These are phyloP conservation scores for Portunus trituberculatus DNA, from an alignment of 1,140 invertebrate species.

Conservation along the genomic window DNA sequence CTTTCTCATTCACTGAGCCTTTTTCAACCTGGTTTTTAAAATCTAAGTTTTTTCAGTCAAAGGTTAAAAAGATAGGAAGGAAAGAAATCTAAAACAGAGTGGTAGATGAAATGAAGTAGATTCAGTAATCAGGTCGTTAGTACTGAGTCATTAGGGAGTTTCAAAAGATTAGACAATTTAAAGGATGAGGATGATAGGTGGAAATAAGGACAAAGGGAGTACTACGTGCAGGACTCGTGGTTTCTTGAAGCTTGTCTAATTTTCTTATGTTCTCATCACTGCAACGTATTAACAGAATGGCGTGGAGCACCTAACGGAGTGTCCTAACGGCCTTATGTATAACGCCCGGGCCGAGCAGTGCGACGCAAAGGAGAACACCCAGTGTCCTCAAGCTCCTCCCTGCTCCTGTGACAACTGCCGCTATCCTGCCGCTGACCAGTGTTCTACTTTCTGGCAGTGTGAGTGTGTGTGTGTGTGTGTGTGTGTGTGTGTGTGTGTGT, in stretches of 20 bases:
- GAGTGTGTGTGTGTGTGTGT: background rate
- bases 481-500: no score
- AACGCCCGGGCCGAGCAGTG: constrained; percentile 55
- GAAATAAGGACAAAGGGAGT: no score
- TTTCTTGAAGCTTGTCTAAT: background rate
- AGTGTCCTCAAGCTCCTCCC: constrained; percentile 34
- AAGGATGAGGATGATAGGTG: background rate
- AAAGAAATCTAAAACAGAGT: no score
- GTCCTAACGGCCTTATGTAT: constrained; percentile 46
- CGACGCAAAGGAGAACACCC: constrained; percentile 50
- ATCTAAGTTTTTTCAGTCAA: no score
- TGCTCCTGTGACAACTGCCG: constrained; percentile 67
- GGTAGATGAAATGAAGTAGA: no score
- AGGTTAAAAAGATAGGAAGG: no score
- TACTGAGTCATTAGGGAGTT: no score
- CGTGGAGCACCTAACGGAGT: constrained; percentile 55
- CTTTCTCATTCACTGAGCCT: no score
- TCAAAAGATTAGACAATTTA: no score
- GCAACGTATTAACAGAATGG: background rate
- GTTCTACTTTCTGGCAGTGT: constrained; percentile 67
- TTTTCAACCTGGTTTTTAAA: no score
- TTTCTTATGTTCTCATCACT: background rate
- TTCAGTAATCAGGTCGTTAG: no score
- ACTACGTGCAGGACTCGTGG: no score
- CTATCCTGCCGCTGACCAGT: constrained; percentile 48